A percentile compares a stretch with the other conserved stretches of the same genome.
Evolutionary conservation across 2,888 invertebrate species (phyloP).

Genomic region (Limenitis camilla): DNA sequence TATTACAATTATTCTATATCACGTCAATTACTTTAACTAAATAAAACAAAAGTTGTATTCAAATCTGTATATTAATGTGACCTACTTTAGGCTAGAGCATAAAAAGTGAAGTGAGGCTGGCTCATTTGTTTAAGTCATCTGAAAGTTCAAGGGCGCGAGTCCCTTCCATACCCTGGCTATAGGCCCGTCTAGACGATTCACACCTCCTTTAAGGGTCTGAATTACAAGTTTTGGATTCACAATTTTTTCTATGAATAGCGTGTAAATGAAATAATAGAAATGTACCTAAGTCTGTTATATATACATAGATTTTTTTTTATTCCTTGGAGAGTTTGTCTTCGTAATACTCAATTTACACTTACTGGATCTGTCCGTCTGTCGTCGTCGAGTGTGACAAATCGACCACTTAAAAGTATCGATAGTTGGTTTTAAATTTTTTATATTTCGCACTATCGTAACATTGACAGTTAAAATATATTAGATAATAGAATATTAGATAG

Average conservation of each 20-base stretch:
- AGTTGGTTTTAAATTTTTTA: too few species aligned
- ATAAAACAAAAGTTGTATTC: neutral
- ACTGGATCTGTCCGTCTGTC: too few species aligned
- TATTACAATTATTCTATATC: neutral
- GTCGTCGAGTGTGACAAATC: too few species aligned
- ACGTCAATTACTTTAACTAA: neutral
- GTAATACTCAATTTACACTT: too few species aligned
- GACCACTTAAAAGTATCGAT: too few species aligned
- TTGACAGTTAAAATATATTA: too few species aligned
- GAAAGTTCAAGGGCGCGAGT: conserved; percentile 69
- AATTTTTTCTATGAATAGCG: conserved; percentile 22
- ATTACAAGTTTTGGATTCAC: conserved; percentile 48
- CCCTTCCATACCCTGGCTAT: conserved; percentile 68
- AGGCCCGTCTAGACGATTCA: conserved; percentile 70
- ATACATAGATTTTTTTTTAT: too few species aligned
- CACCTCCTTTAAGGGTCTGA: conserved; percentile 62
- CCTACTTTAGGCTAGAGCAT: conserved; percentile 11
- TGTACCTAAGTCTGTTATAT: too few species aligned
- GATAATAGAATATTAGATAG: too few species aligned
- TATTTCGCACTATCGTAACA: too few species aligned
- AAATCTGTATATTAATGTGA: conserved; percentile 3
- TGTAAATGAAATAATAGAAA: neutral
- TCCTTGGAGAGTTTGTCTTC: too few species aligned
- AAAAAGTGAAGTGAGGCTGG: conserved; percentile 37
- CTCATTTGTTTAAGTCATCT: conserved; percentile 67